Conservation (phyloP, 2,797 vertebrate genomes). For the Lepus townsendii region DNA sequence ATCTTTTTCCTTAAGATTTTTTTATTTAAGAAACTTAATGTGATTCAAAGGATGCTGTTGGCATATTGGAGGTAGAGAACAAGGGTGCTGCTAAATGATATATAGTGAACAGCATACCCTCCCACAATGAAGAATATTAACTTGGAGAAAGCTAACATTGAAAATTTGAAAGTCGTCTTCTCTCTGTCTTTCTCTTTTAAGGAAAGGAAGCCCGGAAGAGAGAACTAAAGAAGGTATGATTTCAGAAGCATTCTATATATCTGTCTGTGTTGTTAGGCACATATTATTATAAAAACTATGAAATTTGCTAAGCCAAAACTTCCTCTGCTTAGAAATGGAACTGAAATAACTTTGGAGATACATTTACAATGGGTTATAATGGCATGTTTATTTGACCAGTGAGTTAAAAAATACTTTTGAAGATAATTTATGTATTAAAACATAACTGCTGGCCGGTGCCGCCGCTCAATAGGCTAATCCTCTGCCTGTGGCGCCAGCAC, state of each 20-base stretch:
- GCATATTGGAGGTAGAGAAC: not conserved
- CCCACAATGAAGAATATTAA: not conserved
- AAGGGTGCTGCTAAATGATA: not conserved
- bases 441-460: no score
- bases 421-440: no score
- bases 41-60: not conserved
- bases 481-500: no score
- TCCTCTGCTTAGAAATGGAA: not conserved
- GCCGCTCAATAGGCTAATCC: no score
- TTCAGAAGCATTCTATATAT: constrained; percentile 20
- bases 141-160: not conserved
- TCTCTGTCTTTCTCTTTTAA: constrained; percentile 81
- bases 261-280: not conserved
- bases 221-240: constrained; percentile 97
- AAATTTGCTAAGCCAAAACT: constrained; percentile 12
- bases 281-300: not conserved
- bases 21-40: constrained; percentile 33
- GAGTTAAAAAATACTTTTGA: not conserved
- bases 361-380: not conserved
- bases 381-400: not conserved
- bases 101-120: no score
- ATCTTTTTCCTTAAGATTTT: constrained; percentile 28
- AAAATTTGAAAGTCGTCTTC: constrained; percentile 46
- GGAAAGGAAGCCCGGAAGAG: constrained; percentile 99
- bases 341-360: not conserved